Conservation (phyloP, 2,888 invertebrate species). For the Sialis lutaria region DNA sequence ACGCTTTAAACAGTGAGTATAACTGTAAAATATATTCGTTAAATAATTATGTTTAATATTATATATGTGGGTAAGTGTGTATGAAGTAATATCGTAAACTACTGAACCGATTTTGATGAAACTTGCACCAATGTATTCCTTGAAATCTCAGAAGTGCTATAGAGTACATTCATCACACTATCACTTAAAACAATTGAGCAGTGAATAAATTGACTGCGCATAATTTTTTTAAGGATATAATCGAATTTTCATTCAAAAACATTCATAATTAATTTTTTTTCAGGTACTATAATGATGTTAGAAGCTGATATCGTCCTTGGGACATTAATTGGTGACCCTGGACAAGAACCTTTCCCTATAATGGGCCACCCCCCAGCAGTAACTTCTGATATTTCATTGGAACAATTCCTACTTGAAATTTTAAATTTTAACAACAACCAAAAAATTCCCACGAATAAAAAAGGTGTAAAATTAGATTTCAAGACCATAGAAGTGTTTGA, state of each 20-base stretch:
- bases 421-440: constrained; percentile 33
- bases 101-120: too few species aligned
- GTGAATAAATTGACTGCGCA: too few species aligned
- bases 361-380: constrained; percentile 74
- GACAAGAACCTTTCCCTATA: constrained; percentile 40
- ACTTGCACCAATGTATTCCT: too few species aligned
- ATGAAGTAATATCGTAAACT: too few species aligned
- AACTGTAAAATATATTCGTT: too few species aligned
- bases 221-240: too few species aligned
- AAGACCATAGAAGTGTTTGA: constrained; percentile 60
- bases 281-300: constrained; percentile 55
- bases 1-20: constrained; percentile 40
- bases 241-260: too few species aligned
- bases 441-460: constrained; percentile 24
- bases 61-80: too few species aligned
- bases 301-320: constrained; percentile 75
- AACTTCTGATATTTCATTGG: constrained; percentile 56
- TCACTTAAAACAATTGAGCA: too few species aligned
- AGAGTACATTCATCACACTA: too few species aligned
- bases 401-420: constrained; percentile 39
- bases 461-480: constrained; percentile 80
- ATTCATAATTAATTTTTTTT: background rate
- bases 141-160: too few species aligned
- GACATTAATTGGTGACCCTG: constrained; percentile 28
- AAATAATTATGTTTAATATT: too few species aligned